Conservation (phyloP, 2,888 invertebrate species). For the Drosophila longiperda region DNA sequence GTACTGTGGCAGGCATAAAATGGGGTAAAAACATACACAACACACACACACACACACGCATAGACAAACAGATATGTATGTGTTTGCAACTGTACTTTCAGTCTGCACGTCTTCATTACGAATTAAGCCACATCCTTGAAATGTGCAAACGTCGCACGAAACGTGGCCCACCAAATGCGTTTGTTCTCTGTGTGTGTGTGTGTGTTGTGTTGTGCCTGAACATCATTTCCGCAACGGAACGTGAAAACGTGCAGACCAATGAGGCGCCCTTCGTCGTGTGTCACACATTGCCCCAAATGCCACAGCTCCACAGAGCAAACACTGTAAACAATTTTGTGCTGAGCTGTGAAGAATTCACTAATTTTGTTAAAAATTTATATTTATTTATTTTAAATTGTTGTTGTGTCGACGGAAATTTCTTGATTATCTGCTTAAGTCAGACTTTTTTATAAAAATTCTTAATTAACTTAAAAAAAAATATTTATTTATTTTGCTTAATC, state of each 20-base stretch:
- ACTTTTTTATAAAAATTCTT: neutral
- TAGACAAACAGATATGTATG: neutral
- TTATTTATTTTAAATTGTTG: neutral
- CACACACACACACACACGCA: conserved; percentile 8
- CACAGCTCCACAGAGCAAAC: neutral
- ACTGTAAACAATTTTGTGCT: conserved; percentile 6
- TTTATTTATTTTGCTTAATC: too few species aligned
- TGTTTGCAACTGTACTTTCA: conserved; percentile 44
- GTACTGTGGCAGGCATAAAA: conserved; percentile 28
- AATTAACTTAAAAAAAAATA: too few species aligned
- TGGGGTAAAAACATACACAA: conserved; percentile 18
- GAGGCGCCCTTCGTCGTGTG: conserved; percentile 39
- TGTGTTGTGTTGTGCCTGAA: conserved; percentile 36
- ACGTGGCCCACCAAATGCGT: conserved; percentile 55
- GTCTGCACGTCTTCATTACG: conserved; percentile 76
- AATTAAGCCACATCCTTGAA: conserved; percentile 78
- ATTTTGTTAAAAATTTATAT: neutral
- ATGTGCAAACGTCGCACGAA: conserved; percentile 75
- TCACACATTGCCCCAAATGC: conserved; percentile 35
- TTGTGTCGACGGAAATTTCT: neutral
- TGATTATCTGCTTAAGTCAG: neutral
- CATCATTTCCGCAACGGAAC: conserved; percentile 72
- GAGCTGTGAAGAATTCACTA: neutral
- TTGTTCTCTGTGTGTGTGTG: conserved; percentile 29
- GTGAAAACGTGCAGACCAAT: conserved; percentile 51